phyloP scores from a whole-genome alignment of 1,140 invertebrate species.

The Galleria mellonella region DNA sequence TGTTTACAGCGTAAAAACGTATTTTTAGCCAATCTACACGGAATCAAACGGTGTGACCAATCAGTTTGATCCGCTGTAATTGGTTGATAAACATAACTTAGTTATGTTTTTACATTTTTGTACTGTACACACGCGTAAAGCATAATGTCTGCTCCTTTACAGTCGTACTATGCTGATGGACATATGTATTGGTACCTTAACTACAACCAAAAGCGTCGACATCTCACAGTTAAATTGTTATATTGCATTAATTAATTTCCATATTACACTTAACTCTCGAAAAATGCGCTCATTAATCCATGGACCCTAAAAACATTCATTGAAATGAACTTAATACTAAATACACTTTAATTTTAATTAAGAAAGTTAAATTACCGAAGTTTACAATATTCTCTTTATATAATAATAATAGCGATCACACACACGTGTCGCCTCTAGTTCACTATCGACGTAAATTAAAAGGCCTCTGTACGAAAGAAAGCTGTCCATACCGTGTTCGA shows the following conservation, averaged over 20 bases:
- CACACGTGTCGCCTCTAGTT: conserved; percentile 1
- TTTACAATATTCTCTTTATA: conserved; percentile 6
- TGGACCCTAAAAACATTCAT: conserved; percentile 16
- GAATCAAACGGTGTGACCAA: too few relatives aligned
- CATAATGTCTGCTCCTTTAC: too few relatives aligned
- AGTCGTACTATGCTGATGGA: too few relatives aligned
- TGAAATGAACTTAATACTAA: conserved; percentile 6
- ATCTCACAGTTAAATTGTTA: conserved; percentile 7
- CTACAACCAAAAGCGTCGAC: background rate
- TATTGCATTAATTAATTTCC: conserved; percentile 5
- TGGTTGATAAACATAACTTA: too few relatives aligned
- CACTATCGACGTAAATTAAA: conserved; percentile 25
- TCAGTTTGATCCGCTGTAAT: too few relatives aligned
- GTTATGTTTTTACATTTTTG: too few relatives aligned
- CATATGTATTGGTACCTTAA: background rate
- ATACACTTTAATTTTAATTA: background rate
- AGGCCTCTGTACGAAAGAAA: conserved; percentile 36
- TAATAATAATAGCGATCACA: background rate
- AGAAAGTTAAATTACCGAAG: conserved; percentile 18
- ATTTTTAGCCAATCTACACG: too few relatives aligned
- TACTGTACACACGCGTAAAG: too few relatives aligned
- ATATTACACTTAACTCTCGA: background rate
- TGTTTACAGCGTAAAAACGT: too few relatives aligned
- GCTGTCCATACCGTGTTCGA: conserved; percentile 16
- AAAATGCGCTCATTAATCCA: conserved; percentile 16